These are phyloP conservation scores for Nasalis larvatus DNA, from an alignment of 2,113 vertebrate species.

Conservation along the genomic window DNA sequence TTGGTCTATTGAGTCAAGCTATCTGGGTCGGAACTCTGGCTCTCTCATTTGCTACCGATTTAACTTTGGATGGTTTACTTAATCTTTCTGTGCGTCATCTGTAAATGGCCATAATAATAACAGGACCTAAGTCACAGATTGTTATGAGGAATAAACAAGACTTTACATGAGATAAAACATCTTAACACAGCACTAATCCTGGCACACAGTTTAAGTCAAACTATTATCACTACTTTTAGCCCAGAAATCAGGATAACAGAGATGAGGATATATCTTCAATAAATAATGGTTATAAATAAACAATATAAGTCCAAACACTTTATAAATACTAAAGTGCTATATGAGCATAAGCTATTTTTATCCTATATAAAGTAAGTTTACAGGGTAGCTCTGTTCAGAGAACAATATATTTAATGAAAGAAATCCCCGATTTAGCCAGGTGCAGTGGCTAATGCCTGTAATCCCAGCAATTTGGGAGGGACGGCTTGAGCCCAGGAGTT, in stretches of 20 bases:
- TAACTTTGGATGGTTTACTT: neutral
- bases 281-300: neutral
- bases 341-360: neutral
- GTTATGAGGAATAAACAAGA: neutral
- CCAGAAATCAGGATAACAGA: neutral
- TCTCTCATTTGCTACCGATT: neutral
- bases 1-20: neutral
- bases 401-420: neutral
- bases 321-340: neutral
- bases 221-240: neutral
- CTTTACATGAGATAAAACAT: neutral
- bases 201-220: neutral
- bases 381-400: neutral
- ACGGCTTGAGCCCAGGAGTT: too few species aligned
- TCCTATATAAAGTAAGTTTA: constrained; percentile 21
- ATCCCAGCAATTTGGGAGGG: too few species aligned
- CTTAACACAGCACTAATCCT: constrained; percentile 20
- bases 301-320: neutral
- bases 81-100: neutral
- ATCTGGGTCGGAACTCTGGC: neutral
- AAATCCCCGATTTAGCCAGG: neutral
- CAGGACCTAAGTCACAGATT: neutral
- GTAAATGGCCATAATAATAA: neutral
- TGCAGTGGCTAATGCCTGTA: too few species aligned
- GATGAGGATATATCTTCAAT: neutral